Evolutionary conservation across 1,140 invertebrate species (phyloP).

Genomic region (Bombus confusus): DNA sequence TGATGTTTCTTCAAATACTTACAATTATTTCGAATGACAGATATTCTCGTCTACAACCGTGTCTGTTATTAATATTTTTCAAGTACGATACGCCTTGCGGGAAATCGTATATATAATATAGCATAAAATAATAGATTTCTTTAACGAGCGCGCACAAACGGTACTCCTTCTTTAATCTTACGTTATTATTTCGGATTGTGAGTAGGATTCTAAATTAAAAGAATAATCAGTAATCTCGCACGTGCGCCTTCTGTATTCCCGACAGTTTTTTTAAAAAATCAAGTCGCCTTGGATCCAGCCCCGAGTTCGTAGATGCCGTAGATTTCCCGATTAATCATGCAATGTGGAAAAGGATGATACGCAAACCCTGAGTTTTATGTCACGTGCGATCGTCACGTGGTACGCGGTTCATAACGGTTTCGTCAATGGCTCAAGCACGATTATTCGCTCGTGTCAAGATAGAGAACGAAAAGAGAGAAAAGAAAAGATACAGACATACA

Average conservation of each 20-base stretch:
- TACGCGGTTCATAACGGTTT: conserved; percentile 49
- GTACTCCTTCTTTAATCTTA: conserved; percentile 50
- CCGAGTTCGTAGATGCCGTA: conserved; percentile 73
- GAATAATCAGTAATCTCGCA: conserved; percentile 74
- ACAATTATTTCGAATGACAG: not conserved
- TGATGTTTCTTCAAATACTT: not conserved
- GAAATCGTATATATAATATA: conserved; percentile 19
- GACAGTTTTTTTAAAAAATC: conserved; percentile 80
- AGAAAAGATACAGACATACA: not conserved
- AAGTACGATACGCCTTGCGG: conserved; percentile 26
- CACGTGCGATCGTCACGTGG: conserved; percentile 44
- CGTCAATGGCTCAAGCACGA: conserved; percentile 53
- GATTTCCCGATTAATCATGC: conserved; percentile 70
- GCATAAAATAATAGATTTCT: conserved; percentile 22
- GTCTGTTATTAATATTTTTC: not conserved
- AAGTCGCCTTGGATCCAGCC: conserved; percentile 78
- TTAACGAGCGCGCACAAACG: conserved; percentile 47
- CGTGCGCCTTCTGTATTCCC: conserved; percentile 79
- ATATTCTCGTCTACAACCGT: not conserved
- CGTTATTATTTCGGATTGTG: conserved; percentile 56
- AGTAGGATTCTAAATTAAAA: conserved; percentile 58
- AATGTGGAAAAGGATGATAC: conserved; percentile 66
- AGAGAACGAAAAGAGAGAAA: conserved; percentile 28
- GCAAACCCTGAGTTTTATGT: conserved; percentile 55
- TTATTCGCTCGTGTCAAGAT: conserved; percentile 45